phyloP scores from a whole-genome alignment of 2,113 vertebrate genomes.

The Puma concolor region DNA sequence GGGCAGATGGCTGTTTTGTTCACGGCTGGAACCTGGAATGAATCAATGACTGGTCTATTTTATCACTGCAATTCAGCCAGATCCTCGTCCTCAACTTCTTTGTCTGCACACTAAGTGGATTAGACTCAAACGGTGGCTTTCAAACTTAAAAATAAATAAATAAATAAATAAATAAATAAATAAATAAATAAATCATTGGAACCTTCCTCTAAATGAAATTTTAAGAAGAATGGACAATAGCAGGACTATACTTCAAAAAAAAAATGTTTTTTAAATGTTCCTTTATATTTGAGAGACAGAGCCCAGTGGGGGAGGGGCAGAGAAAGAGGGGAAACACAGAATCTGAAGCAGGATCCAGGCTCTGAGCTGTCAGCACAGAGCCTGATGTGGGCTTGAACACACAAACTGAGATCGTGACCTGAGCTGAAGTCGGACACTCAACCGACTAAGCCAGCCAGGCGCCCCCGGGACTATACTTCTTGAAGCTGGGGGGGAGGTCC shows the following conservation, averaged over 20 bases:
- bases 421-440: no score
- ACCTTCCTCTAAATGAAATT: not conserved
- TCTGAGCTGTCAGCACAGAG: no score
- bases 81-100: not conserved
- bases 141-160: not conserved
- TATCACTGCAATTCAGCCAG: not conserved
- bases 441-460: no score
- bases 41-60: not conserved
- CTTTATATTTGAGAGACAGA: no score
- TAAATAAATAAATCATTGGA: not conserved
- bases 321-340: no score
- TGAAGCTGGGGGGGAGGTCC: not conserved
- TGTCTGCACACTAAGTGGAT: not conserved
- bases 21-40: not conserved
- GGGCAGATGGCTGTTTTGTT: not conserved
- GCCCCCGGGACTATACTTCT: not conserved
- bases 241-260: not conserved
- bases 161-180: accelerated
- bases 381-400: no score
- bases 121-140: not conserved
- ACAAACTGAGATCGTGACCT: no score
- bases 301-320: no score
- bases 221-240: not conserved
- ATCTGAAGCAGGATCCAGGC: no score
- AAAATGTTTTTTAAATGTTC: no score